phyloP scores from a whole-genome alignment of 2,797 vertebrate genomes.

The Fistularia commersonii region DNA sequence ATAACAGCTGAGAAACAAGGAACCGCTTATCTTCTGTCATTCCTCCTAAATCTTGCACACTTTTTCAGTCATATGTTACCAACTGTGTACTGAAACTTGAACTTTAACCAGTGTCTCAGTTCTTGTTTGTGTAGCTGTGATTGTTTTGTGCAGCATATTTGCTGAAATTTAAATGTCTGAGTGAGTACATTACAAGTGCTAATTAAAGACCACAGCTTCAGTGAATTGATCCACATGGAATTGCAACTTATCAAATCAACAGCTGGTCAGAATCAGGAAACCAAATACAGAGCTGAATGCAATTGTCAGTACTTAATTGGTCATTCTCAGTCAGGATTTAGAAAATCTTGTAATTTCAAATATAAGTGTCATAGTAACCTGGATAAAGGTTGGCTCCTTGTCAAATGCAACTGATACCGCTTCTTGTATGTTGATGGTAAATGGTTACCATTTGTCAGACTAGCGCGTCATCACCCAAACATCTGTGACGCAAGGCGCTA shows the following conservation, averaged over 20 bases:
- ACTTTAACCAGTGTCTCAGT: conserved; percentile 12
- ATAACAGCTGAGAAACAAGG: conserved; percentile 53
- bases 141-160: conserved; percentile 43
- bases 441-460: no score
- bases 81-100: conserved; percentile 38
- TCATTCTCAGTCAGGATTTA: conserved; percentile 27
- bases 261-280: conserved; percentile 45
- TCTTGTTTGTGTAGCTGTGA: conserved; percentile 33
- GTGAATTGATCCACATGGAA: conserved; percentile 29
- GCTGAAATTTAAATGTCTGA: conserved; percentile 33
- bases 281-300: conserved; percentile 49
- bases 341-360: conserved; percentile 4
- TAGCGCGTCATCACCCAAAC: no score
- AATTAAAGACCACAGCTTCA: conserved; percentile 52
- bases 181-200: conserved; percentile 36
- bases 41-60: conserved; percentile 49
- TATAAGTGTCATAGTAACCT: not conserved
- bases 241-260: conserved; percentile 44
- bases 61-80: conserved; percentile 32
- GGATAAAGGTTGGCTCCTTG: no score
- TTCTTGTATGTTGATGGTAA: no score
- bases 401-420: no score
- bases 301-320: conserved; percentile 44
- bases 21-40: conserved; percentile 56
- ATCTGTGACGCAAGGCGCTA: no score